Conservation (phyloP, 2,888 invertebrate genomes). For the Plutella xylostella region DNA sequence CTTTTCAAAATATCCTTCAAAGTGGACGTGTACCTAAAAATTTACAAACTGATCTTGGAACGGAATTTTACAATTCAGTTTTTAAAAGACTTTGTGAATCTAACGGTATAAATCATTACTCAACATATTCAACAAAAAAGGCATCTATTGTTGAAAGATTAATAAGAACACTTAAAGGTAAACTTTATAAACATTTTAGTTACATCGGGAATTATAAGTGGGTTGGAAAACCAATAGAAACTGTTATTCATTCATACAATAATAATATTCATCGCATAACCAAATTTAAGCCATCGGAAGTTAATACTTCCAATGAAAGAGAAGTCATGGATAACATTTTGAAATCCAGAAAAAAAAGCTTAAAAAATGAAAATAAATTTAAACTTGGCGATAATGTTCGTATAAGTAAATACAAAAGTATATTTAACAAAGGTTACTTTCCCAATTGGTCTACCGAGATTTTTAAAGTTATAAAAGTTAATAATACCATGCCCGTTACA, state of each 20-base stretch:
- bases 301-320: not conserved
- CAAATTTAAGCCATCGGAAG: not conserved
- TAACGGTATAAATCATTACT: no score
- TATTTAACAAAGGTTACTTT: slow-evolving; percentile 22
- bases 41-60: no score
- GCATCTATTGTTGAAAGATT: slow-evolving; percentile 16
- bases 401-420: slow-evolving; percentile 19
- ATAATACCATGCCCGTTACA: slow-evolving; percentile 22
- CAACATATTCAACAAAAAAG: no score
- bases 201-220: slow-evolving; percentile 11
- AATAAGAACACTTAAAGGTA: slow-evolving; percentile 15
- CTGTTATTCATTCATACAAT: not conserved
- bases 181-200: slow-evolving; percentile 10
- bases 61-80: slow-evolving; percentile 8
- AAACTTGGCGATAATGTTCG: slow-evolving; percentile 20
- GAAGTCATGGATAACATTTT: not conserved
- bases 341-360: not conserved
- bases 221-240: not conserved
- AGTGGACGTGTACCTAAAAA: no score
- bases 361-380: slow-evolving; percentile 12
- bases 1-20: no score
- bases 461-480: slow-evolving; percentile 22
- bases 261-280: not conserved
- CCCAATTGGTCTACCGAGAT: slow-evolving; percentile 27
- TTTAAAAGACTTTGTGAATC: no score